Evolutionary conservation across 2,888 invertebrate species (phyloP).

Genomic region (Malacosoma neustria): DNA sequence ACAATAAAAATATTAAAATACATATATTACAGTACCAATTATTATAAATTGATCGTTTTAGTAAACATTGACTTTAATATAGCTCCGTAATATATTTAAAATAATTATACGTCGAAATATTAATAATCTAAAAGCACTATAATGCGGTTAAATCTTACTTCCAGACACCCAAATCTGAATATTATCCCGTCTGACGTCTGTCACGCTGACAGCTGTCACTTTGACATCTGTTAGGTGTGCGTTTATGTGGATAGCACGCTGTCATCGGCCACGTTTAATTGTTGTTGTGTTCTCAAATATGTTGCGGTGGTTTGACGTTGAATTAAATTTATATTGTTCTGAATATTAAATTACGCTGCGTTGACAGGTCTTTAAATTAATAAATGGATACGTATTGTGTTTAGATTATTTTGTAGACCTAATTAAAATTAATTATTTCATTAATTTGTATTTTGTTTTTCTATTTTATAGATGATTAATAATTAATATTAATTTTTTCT

Average conservation of each 20-base stretch:
- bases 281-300: constrained; percentile 23
- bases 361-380: too few relatives aligned
- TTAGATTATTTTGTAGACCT: too few relatives aligned
- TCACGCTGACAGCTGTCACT: constrained; percentile 5
- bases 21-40: too few relatives aligned
- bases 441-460: too few relatives aligned
- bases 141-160: neutral
- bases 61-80: too few relatives aligned
- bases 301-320: neutral
- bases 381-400: too few relatives aligned
- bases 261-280: constrained; percentile 27
- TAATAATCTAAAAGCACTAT: neutral
- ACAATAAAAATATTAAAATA: too few relatives aligned
- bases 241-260: constrained; percentile 33
- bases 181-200: constrained; percentile 4
- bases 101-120: constrained; percentile 4
- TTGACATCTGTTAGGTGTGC: constrained; percentile 9
- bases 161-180: constrained; percentile 2
- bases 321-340: neutral
- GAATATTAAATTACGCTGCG: neutral
- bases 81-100: too few relatives aligned
- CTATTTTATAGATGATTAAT: too few relatives aligned
- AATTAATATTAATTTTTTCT: too few relatives aligned
- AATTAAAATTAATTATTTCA: too few relatives aligned
- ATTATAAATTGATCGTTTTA: too few relatives aligned